Evolutionary conservation across 1,140 invertebrate species (phyloP).

Genomic region (Ptiloglossa arizonensis): DNA sequence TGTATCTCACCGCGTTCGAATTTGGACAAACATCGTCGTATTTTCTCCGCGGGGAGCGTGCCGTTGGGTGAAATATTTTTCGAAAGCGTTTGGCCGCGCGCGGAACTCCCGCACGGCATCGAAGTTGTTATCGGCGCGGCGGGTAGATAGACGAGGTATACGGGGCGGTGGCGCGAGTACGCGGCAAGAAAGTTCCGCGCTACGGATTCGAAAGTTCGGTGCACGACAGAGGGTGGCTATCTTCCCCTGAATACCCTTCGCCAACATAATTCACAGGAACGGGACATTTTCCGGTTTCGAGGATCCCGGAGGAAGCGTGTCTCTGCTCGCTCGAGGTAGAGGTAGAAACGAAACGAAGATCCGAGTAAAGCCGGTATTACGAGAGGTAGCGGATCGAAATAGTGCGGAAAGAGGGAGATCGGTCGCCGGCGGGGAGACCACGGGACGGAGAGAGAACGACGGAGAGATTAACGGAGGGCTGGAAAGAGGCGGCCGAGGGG

Average conservation of each 20-base stretch:
- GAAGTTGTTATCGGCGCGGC: background rate
- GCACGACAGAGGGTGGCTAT: constrained; percentile 20
- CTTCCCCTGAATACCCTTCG: constrained; percentile 23
- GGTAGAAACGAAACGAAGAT: constrained; percentile 58
- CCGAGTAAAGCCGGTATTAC: constrained; percentile 65
- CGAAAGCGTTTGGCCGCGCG: no score
- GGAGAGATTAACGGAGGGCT: constrained; percentile 41
- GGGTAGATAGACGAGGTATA: background rate
- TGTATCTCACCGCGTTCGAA: no score
- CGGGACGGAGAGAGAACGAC: background rate
- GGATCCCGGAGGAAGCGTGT: constrained; percentile 59
- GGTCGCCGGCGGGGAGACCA: no score
- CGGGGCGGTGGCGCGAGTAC: no score
- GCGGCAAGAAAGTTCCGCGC: background rate
- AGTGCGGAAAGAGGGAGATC: constrained; percentile 40
- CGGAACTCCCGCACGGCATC: no score
- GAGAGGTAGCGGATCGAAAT: constrained; percentile 67
- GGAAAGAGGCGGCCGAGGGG: constrained; percentile 3
- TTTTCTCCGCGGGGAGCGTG: no score
- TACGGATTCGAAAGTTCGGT: constrained; percentile 16
- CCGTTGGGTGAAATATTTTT: no score
- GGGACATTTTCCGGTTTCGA: constrained; percentile 64
- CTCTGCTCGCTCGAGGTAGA: constrained; percentile 12
- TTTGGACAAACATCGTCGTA: no score
- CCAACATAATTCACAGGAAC: constrained; percentile 51